Conservation (phyloP, 2,113 vertebrate species). For the Anhinga anhinga region DNA sequence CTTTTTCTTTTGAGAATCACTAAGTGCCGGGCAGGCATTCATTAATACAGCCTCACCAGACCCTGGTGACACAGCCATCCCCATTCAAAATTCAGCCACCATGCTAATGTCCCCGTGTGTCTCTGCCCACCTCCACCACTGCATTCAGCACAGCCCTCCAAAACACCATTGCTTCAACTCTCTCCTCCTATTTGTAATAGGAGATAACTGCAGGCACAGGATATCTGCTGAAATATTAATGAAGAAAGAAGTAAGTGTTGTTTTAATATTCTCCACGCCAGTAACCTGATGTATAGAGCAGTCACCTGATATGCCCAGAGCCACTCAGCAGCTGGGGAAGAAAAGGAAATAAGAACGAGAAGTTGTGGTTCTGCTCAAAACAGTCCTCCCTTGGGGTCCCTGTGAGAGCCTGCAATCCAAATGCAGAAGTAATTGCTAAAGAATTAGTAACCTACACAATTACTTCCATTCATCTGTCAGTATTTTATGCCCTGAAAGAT, state of each 20-base stretch:
- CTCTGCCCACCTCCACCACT: background rate
- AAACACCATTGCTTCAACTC: background rate
- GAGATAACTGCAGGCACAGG: background rate
- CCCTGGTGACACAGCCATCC: background rate
- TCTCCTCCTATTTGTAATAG: background rate
- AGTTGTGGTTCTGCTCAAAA: background rate
- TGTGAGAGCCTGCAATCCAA: background rate
- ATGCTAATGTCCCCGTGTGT: rapidly evolving
- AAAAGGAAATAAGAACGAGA: background rate
- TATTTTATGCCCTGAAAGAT: conserved; percentile 10
- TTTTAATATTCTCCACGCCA: conserved; percentile 47
- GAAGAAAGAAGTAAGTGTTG: conserved; percentile 12
- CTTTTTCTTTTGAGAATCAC: conserved; percentile 59
- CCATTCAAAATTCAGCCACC: background rate
- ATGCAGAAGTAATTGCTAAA: conserved; percentile 33
- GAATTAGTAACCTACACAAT: conserved; percentile 53
- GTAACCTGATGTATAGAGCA: background rate
- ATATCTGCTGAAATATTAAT: conserved; percentile 33
- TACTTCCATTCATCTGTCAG: background rate
- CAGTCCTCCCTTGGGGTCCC: background rate
- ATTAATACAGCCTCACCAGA: background rate
- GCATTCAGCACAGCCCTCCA: background rate
- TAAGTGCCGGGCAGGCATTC: conserved; percentile 41
- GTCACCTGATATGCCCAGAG: conserved; percentile 1
- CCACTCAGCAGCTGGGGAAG: background rate